Base-by-base conservation (phyloP, 2,113 vertebrate genomes). In the Xenopus borealis region DNA sequence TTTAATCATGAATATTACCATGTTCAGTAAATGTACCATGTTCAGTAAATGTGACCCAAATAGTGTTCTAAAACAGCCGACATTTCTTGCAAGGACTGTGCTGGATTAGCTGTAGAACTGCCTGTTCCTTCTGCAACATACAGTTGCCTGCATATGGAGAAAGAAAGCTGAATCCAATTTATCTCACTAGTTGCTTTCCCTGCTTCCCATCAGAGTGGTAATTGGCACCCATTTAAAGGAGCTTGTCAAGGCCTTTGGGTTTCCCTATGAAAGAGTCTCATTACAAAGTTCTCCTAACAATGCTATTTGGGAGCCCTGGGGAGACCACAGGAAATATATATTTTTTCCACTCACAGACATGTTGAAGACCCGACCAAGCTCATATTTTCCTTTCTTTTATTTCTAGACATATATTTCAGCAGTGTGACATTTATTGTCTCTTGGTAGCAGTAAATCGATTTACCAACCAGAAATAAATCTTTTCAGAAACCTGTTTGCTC, bases 91-190 rank as follows among this genome's bases (percentile, higher is more conserved):
- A 40, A 40, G 33, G 33, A 40, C 33, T 40, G 7, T 6, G 30
- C 7, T 33, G 30, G 19, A 12, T 19, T 33, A 44, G n/a, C 10
- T 69, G 53, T n/a, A 50, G 72, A 67, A 69, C 62, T 74, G 14
- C 19, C 63, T 75, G 74, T 69, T 68, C 66, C 27, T 79, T 78
- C 53, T 45, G 77, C 46, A 68, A 23, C 12, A 30, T 66, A 74
- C 9, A 17, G 64, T 78, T 79, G 62, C 69, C 44, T 81, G 78
- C 81, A 79, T 23, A 63, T 80, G 80, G 80, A 82, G 78, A 68
- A 57, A 62, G 59, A 80, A 87, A 80, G 78, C 85, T 86, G 82
- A 85, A 84, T 45, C 67, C 81, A 82, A 88, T 89, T 89, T 86
- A 82, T 82, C 63, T 67, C 72, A 80, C 62, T 82, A 78, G 64